phyloP scores from a whole-genome alignment of 2,113 vertebrate species.

The Falco punctatus region DNA sequence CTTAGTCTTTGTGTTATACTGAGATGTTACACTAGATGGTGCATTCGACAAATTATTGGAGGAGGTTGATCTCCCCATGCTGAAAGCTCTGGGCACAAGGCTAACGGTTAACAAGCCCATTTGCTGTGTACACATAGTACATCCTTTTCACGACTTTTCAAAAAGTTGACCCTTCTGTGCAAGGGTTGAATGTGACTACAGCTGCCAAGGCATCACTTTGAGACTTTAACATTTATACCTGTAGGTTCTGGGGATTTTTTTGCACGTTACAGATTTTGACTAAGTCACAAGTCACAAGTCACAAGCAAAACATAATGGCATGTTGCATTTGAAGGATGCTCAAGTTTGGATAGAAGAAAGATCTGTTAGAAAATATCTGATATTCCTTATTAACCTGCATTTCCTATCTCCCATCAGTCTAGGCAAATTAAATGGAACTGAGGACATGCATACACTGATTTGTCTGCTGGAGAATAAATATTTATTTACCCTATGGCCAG shows the following conservation, averaged over 20 bases:
- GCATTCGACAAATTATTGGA: neutral
- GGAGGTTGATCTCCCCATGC: neutral
- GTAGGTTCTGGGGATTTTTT: neutral
- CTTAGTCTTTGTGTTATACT: neutral
- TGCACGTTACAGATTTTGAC: neutral
- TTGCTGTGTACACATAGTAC: neutral
- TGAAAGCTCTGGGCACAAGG: accelerated
- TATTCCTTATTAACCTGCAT: neutral
- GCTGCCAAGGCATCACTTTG: neutral
- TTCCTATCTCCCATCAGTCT: neutral
- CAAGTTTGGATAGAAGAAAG: neutral
- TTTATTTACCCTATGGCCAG: neutral
- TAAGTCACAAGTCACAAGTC: neutral
- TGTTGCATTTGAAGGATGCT: neutral
- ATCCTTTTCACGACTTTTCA: neutral
- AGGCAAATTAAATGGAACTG: neutral
- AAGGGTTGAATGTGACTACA: neutral
- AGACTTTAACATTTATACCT: neutral
- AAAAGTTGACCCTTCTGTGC: neutral
- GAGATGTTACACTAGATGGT: constrained; percentile 40
- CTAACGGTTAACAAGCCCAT: neutral
- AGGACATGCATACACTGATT: neutral
- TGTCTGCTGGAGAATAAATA: neutral
- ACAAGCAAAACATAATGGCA: neutral
- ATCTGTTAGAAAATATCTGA: neutral